Base-by-base conservation (phyloP, 1,140 invertebrate genomes). In the Spodoptera litura region DNA sequence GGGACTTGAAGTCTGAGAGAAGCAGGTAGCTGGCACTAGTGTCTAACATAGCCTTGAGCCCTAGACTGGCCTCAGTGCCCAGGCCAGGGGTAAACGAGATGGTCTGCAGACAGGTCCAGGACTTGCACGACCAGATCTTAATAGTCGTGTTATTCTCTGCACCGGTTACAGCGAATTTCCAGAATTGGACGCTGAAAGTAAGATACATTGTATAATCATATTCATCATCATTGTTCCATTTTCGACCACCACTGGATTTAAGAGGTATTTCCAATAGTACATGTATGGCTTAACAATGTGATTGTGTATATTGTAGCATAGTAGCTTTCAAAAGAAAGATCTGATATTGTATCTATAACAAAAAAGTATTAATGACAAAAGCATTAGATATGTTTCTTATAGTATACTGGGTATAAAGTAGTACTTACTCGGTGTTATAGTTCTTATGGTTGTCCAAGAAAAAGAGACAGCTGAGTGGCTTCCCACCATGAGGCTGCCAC, bases 81-180 rank as follows among this genome's bases (percentile, higher is more conserved):
- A 89, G 76, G 2, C 89, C 84, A 9, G 96, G 93, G 2, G 95
- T 91, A 88, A 97, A 98, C 83, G 95, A 96, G 73, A 99, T 96
- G 0, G 97, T 98, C 93, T 99, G 98, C 15, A 99, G 94, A 88
- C 98, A 99, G 44, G 96, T 96, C 99, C 99, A 99, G 0, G 97
- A 96, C 88, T 99, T 97, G 91, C 99, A 99, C 9, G 97, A 98
- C 98, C 98, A 99, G 27, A 99, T 94, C 94, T 99, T 99, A 13
- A 99, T 94, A 87, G 98, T 98, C 0, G 97, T 97, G 93, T 99
- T 99, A 87, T 98, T 96, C 80, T 98, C 96, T 10, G 97, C 97
- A 1, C 98, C 98, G 2, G 98, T 99, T 15, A 99, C 95, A 4
- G 97, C 98, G 95, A 97, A 99, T 89, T 98, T 98, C 99, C 99